Evolutionary conservation across 1,140 invertebrate genomes (phyloP).

Genomic region (Calosoma granatense): DNA sequence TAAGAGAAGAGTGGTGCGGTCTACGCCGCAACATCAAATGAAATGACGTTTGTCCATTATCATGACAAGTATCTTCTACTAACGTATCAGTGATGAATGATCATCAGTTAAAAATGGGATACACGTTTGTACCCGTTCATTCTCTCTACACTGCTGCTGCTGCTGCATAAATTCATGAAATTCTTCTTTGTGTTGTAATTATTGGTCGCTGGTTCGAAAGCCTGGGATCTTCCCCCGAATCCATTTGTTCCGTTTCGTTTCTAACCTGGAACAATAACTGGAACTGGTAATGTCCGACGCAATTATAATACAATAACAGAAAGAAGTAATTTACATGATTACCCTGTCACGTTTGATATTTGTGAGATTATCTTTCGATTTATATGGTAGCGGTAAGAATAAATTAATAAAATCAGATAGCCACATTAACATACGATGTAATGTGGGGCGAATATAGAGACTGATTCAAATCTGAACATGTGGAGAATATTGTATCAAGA

Average conservation of each 20-base stretch:
- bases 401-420: neutral
- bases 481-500: too few species aligned
- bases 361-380: neutral
- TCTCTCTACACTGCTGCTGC: neutral
- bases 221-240: neutral
- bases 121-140: too few species aligned
- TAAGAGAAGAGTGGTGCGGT: too few species aligned
- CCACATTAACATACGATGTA: too few species aligned
- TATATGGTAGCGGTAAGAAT: neutral
- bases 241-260: neutral
- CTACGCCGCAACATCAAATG: neutral
- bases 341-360: neutral
- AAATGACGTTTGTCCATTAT: neutral
- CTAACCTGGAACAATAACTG: neutral
- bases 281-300: neutral
- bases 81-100: neutral
- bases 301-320: neutral
- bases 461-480: too few species aligned
- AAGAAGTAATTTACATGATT: neutral
- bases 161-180: neutral
- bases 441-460: too few species aligned
- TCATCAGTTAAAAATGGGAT: neutral
- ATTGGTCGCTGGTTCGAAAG: neutral
- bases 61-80: neutral
- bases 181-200: too few species aligned